Conservation (phyloP, 2,888 invertebrate species). For the Shargacucullia verbasci region DNA sequence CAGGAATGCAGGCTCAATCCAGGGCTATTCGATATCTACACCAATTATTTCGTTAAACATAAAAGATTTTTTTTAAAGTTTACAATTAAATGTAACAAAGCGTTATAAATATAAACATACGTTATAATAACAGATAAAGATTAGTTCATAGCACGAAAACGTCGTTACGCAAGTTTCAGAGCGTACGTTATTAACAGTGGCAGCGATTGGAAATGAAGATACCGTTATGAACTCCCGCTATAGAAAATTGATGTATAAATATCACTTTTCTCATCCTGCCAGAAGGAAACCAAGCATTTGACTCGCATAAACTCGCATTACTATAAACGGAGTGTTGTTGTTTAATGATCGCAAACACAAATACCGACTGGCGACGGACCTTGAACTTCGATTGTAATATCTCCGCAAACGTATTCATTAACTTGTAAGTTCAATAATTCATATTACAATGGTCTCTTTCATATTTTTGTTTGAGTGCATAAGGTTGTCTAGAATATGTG, state of each 20-base stretch:
- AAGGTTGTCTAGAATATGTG: slow-evolving; percentile 24
- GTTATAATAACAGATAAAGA: too few species aligned
- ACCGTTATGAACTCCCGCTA: slow-evolving; percentile 69
- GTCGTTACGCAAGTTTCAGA: slow-evolving; percentile 36
- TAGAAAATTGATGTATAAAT: slow-evolving; percentile 54
- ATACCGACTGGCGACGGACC: slow-evolving; percentile 50
- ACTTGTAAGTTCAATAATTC: slow-evolving; percentile 54
- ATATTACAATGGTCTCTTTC: slow-evolving; percentile 28
- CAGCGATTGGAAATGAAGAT: slow-evolving; percentile 67
- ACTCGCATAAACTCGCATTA: slow-evolving; percentile 2
- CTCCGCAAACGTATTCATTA: slow-evolving; percentile 61
- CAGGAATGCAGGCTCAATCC: too few species aligned
- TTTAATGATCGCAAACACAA: slow-evolving; percentile 28
- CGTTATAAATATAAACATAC: slow-evolving; percentile 11
- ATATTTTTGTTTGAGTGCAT: slow-evolving; percentile 31
- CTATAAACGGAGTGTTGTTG: slow-evolving; percentile 15
- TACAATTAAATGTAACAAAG: not conserved
- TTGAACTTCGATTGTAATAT: slow-evolving; percentile 64
- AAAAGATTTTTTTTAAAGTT: not conserved
- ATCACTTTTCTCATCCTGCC: slow-evolving; percentile 62
- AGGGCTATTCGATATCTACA: too few species aligned
- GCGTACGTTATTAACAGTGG: slow-evolving; percentile 58
- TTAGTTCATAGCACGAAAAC: slow-evolving; percentile 16
- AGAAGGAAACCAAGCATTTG: slow-evolving; percentile 22
- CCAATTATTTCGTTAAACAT: not conserved